Base-by-base conservation (phyloP, 1,140 invertebrate genomes). In the Diachasma alloeum region DNA sequence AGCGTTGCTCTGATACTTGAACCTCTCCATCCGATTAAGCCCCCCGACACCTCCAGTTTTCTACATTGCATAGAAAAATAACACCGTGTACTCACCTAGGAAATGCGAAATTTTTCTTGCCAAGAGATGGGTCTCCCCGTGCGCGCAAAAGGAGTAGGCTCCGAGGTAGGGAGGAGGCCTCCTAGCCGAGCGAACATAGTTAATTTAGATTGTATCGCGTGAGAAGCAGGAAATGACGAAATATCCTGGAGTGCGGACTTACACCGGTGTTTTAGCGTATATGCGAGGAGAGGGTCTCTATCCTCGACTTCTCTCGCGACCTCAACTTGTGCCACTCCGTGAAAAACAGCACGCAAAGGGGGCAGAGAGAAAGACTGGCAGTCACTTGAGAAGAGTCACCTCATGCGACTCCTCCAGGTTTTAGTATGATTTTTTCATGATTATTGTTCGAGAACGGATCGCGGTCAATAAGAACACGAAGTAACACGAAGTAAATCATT, bases 171-270 rank as follows among this genome's bases (percentile, higher is more conserved):
- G 81, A 81, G 84, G 84, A 85, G 86, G 86, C 85, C 87, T 68
- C 48, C 76, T 88, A 89, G 85, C 87, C 87, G 86, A 89, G 88
- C 87, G 88, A 89, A 90, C 88, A 88, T 89, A 87, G 88, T 89
- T 90, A 89, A 90, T 90, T 90, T 90, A 90, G 88, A 90, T 90
- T 90, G 88, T 89, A 90, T 89, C 88, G 88, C 88, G 88, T 89
- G 88, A 90, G 88, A 90, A 90, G 87, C 88, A 89, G 88, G 88
- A 89, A 89, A 89, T 89, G 88, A 89, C 88, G 88, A 90, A 90
- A 90, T 90, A 89, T 90, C 88, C 88, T 89, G 88, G 74, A 88
- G 87, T 87, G 85, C 87, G 84, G 86, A 90, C 87, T 90, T 90
- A 88, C 87, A 85, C 81, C 81, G 82, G 48, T 71, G 66, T 63